Conservation (phyloP, 1,140 invertebrate species). For the Sycophila sp. region DNA sequence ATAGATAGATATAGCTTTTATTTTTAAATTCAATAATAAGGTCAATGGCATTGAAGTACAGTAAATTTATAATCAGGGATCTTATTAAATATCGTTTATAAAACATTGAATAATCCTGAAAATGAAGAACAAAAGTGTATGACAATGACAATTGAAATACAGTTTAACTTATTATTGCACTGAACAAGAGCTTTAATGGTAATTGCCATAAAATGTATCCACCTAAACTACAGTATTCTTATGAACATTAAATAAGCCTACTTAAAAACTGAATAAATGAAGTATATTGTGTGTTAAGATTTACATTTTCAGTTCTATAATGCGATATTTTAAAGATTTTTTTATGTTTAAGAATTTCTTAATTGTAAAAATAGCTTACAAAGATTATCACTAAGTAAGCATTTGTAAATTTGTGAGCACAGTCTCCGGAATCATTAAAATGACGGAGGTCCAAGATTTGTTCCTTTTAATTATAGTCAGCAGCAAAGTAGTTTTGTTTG, state of each 20-base stretch:
- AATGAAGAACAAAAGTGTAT: background rate
- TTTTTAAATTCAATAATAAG: conserved; percentile 26
- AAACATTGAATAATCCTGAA: background rate
- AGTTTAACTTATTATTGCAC: conserved; percentile 17
- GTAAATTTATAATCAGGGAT: conserved; percentile 17
- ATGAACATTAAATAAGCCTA: conserved; percentile 17
- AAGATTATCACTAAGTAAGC: background rate
- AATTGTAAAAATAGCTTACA: conserved; percentile 29
- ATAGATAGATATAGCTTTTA: conserved; percentile 4
- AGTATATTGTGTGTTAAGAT: conserved; percentile 2
- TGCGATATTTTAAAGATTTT: too few species aligned
- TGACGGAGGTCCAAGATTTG: conserved; percentile 20
- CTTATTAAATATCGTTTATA: conserved; percentile 13
- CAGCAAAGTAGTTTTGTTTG: conserved; percentile 33
- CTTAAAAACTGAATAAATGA: background rate
- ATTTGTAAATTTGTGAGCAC: conserved; percentile 3
- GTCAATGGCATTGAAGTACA: conserved; percentile 8
- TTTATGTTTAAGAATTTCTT: conserved; percentile 1
- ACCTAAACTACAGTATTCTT: conserved; percentile 34
- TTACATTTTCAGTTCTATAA: too few species aligned
- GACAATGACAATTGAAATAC: conserved; percentile 9
- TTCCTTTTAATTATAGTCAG: conserved; percentile 38
- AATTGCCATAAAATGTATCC: conserved; percentile 32
- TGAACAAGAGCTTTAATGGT: conserved; percentile 36
- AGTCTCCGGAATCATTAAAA: background rate